Conservation (phyloP, 2,797 vertebrate genomes). For the Hylomyscus alleni region DNA sequence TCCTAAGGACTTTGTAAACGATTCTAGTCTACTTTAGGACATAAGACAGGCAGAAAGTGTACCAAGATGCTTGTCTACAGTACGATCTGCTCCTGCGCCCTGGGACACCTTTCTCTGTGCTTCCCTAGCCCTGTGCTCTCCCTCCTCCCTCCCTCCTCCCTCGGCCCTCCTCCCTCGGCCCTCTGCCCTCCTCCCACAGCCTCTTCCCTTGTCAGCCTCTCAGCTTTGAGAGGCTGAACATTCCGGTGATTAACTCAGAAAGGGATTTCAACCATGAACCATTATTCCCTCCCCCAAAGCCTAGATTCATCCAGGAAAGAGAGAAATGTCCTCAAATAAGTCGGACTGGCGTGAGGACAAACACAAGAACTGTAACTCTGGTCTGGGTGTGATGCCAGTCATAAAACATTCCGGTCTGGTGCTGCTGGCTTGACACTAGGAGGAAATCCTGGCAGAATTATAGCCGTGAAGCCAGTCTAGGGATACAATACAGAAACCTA, state of each 20-base stretch:
- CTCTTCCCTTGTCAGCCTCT: not conserved
- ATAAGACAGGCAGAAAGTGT: not conserved
- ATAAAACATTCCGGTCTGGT: conserved; percentile 84
- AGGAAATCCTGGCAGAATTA: conserved; percentile 89
- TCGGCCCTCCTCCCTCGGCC: not conserved
- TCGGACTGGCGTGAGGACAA: conserved; percentile 73
- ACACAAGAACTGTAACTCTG: conserved; percentile 82
- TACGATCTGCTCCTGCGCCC: accelerated
- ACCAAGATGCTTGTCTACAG: not conserved
- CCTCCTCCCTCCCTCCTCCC: not conserved
- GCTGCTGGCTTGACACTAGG: conserved; percentile 85
- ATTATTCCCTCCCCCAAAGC: not conserved
- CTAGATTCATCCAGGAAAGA: conserved; percentile 43
- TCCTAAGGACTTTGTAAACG: conserved; percentile 33
- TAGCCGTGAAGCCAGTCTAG: conserved; percentile 87
- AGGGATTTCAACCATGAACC: conserved; percentile 72
- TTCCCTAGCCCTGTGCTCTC: not conserved
- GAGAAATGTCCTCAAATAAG: conserved; percentile 75
- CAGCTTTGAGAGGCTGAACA: not conserved
- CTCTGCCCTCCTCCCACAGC: not conserved
- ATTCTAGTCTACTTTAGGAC: not conserved
- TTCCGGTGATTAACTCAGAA: conserved; percentile 64
- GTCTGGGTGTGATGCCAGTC: conserved; percentile 81
- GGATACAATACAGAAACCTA: conserved; percentile 85
- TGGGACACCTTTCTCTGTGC: not conserved